Evolutionary conservation across 2,888 invertebrate species (phyloP), one percentile per base, ranked within the genome.

Genomic region (Tanypteryx hageni): DNA sequence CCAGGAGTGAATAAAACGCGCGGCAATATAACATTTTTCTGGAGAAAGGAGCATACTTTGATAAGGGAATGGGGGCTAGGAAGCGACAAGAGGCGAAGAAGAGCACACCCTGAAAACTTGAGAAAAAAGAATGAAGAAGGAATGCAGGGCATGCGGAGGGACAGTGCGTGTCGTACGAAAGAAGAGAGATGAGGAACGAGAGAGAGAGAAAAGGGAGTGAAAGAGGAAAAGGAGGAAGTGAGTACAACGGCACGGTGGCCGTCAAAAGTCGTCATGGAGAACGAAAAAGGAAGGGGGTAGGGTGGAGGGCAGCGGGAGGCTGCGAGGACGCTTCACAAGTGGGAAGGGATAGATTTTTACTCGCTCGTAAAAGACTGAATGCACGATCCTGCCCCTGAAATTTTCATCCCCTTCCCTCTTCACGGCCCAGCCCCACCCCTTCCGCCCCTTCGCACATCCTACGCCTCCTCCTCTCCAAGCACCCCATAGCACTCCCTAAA

Each of bases 271-370:
- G 59, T 14, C 11, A 16, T 11, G 61, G 59, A 61, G 31, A 14
- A 16, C 14, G 57, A 18, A 7, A 82, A 22, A 76, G 13, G 13
- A 3, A 59, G 56, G 10, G 22, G 59, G n/a, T n/a, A 7, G 84
- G 11, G 57, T 58, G 58, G n/a, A 13, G 68, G 22, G 31, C 18
- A 7, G 18, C 18, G 13, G 86, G 86, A 61, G 86, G 64, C 44
- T 59, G 59, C 14, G 68, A 68, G 16, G 59, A 58, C n/a, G 59
- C 44, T 64, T 59, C 85, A 85, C 89, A 89, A 89, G 89, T 89
- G 89, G 89, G 61, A 89, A 68, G 61, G 89, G 89, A 89, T 89
- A 89, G 89, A 89, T 89, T 89, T 89, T 89, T 89, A 89, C 89
- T 89, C 64, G 44, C 89, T 89, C 89, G 89, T 89, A 89, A 89